A percentile compares a stretch with the other conserved stretches of the same genome.
Conservation (phyloP, 2,888 invertebrate genomes). For the Lucinisca nassula region DNA sequence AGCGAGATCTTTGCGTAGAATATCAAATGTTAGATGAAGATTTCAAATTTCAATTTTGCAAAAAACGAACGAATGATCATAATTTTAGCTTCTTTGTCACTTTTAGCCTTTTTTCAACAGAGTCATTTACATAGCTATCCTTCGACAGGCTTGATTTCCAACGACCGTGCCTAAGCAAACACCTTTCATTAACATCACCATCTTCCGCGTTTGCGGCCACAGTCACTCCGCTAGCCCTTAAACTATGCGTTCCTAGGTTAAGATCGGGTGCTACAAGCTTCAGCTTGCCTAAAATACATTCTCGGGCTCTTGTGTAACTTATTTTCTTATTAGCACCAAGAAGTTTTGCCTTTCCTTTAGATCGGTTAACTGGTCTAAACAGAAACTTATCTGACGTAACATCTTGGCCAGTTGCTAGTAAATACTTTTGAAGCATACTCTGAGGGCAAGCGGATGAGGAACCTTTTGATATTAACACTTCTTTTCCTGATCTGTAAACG, state of each 20-base stretch:
- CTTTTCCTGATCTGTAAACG: slow-evolving; percentile 30
- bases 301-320: slow-evolving; percentile 25
- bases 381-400: slow-evolving; percentile 25
- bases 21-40: background rate
- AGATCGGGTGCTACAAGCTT: slow-evolving; percentile 20
- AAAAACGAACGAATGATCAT: background rate
- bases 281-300: slow-evolving; percentile 32
- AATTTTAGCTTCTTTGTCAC: background rate
- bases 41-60: background rate
- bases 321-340: slow-evolving; percentile 11
- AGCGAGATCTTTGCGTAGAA: background rate
- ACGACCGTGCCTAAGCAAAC: slow-evolving; percentile 34
- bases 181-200: slow-evolving; percentile 1
- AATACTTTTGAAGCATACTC: slow-evolving; percentile 30
- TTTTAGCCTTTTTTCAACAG: background rate
- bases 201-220: slow-evolving; percentile 3
- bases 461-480: slow-evolving; percentile 33
- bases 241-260: background rate
- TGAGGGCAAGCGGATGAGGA: slow-evolving; percentile 31
- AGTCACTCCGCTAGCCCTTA: slow-evolving; percentile 23
- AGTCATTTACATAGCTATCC: background rate
- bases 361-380: slow-evolving; percentile 36
- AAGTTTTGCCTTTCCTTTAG: background rate
- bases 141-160: slow-evolving; percentile 6
- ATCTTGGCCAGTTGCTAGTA: background rate